A percentile compares a stretch with the other conserved stretches of the same genome.
phyloP scores from a whole-genome alignment of 2,888 invertebrate species.

The Seira sanloemensis region DNA sequence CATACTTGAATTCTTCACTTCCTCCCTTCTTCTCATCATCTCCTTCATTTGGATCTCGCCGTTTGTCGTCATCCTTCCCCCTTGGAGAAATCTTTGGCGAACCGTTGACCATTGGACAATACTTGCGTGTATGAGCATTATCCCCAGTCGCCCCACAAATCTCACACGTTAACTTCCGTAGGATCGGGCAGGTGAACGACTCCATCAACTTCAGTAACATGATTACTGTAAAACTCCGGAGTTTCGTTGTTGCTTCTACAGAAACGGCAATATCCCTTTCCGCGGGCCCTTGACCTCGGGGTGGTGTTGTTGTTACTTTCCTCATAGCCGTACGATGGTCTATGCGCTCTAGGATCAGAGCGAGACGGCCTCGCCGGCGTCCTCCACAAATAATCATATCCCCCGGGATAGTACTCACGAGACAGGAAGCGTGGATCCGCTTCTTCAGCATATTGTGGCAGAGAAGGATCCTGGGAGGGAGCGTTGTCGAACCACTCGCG shows the following conservation, averaged over 20 bases:
- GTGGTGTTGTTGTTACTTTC: too few relatives aligned
- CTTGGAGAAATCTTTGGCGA: neutral
- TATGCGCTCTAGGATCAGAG: too few relatives aligned
- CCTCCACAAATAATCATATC: too few relatives aligned
- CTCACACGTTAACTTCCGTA: slow-evolving; percentile 69
- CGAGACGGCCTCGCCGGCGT: too few relatives aligned
- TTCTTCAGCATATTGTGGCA: too few relatives aligned
- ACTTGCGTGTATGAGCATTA: slow-evolving; percentile 72
- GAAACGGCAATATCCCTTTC: slow-evolving; percentile 29
- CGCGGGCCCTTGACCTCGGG: too few relatives aligned
- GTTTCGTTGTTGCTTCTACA: slow-evolving; percentile 55
- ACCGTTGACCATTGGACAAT: slow-evolving; percentile 66
- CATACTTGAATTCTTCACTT: neutral
- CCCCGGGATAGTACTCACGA: too few relatives aligned
- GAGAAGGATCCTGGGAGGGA: too few relatives aligned
- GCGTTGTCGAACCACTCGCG: too few relatives aligned
- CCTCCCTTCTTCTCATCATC: neutral
- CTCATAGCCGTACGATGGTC: too few relatives aligned
- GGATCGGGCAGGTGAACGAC: slow-evolving; percentile 69
- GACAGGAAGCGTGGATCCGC: too few relatives aligned
- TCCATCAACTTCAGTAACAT: slow-evolving; percentile 50
- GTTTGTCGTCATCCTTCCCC: neutral
- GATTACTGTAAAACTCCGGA: slow-evolving; percentile 26
- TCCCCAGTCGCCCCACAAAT: slow-evolving; percentile 71
- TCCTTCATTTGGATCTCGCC: neutral